Base-by-base conservation (phyloP, 2,113 vertebrate genomes). In the Osmerus mordax region DNA sequence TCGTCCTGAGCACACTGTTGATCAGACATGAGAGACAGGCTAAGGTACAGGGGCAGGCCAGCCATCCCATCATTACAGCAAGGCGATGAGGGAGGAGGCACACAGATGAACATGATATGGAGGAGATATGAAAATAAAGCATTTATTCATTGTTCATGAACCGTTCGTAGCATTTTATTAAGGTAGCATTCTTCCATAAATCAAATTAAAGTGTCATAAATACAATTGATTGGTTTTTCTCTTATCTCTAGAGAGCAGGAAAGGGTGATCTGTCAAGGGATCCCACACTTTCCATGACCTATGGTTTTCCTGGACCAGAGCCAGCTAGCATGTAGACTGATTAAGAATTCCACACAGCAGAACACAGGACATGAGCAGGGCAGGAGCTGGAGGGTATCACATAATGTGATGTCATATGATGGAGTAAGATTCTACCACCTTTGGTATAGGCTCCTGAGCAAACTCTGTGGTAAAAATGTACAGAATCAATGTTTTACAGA, bases 221-320 rank as follows among this genome's bases (percentile, higher is more conserved):
- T 2, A 62, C 13, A 18, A 41, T 29, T 16, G 7, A 12, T 47
- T 41, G 29, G 5, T 29, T 65, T 16, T 36, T 65, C 29, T 65
- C 29, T 29, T 41, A 18, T 28, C 62, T 18, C 14, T 64, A 12
- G 3, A 19, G 32, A 47, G 64, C 9, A 65, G 64, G 4, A 65
- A 14, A 65, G 36, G 18, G 13, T 47, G 19, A 65, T 65, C 74
- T 81, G 81, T 86, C 82, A 56, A 21, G 82, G 82, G 80, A 83
- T 77, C 82, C 77, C 77, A 82, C 70, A 67, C 53, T 75, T 76
- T 82, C 69, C 69, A 77, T 23, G 32, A 76, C 79, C 78, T 71
- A 79, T 65, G 69, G 84, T 81, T 84, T 81, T 83, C 59, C 83
- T 86, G 84, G 83, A 82, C 9, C 69, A 28, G 15, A 65, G 82